Conservation (phyloP, 1,140 invertebrate species). For the Aphelenchoides avenae region DNA sequence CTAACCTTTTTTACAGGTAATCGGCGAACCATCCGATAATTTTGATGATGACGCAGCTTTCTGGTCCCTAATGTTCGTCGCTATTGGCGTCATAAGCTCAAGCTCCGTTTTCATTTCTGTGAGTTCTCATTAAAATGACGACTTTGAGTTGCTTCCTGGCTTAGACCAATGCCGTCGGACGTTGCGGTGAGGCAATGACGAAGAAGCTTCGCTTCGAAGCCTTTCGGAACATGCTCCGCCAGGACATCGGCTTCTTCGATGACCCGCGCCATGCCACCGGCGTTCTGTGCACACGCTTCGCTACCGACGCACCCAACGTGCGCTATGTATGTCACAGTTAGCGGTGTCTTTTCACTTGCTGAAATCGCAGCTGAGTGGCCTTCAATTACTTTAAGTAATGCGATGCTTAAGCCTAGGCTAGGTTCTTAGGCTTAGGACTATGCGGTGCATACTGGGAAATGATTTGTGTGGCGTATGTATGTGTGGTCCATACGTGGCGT, state of each 20-base stretch:
- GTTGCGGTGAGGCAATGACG: slow-evolving; percentile 63
- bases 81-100: slow-evolving; percentile 61
- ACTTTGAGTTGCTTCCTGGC: too few relatives aligned
- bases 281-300: slow-evolving; percentile 63
- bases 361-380: too few relatives aligned
- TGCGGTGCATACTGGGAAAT: too few relatives aligned
- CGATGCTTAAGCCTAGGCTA: too few relatives aligned
- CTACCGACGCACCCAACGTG: slow-evolving; percentile 64
- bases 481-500: too few relatives aligned
- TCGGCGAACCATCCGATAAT: slow-evolving; percentile 62
- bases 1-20: slow-evolving; percentile 65
- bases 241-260: slow-evolving; percentile 65
- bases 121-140: too few relatives aligned
- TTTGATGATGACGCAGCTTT: slow-evolving; percentile 62
- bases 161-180: slow-evolving; percentile 47
- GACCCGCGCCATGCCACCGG: slow-evolving; percentile 63
- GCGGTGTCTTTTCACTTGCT: too few relatives aligned
- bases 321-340: slow-evolving; percentile 60
- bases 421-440: too few relatives aligned
- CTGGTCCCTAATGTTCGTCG: slow-evolving; percentile 66
- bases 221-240: slow-evolving; percentile 63
- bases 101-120: slow-evolving; percentile 63
- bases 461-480: too few relatives aligned
- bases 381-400: too few relatives aligned
- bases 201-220: slow-evolving; percentile 60